Evolutionary conservation across 2,113 vertebrate species (phyloP).

Genomic region (Thamnophis sirtalis): DNA sequence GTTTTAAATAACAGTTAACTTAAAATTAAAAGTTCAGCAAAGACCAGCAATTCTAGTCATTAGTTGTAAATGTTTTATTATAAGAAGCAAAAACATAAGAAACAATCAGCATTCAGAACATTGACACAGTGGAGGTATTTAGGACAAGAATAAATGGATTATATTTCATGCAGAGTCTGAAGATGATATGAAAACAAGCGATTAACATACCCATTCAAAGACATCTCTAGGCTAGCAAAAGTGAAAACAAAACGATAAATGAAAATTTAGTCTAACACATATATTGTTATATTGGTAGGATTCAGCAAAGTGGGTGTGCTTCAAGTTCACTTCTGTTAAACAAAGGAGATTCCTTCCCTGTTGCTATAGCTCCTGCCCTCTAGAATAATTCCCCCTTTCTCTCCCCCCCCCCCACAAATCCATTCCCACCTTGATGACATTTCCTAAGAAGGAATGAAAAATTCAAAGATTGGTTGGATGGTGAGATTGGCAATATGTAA

Average conservation of each 20-base stretch:
- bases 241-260: constrained; percentile 67
- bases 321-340: not conserved
- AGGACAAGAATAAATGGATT: constrained; percentile 41
- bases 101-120: constrained; percentile 35
- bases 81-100: constrained; percentile 21
- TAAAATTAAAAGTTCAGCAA: not conserved
- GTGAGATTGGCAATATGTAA: not conserved
- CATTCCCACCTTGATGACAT: not conserved
- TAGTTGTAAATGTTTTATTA: constrained; percentile 21
- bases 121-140: constrained; percentile 61
- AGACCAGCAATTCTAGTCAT: not conserved
- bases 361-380: not conserved
- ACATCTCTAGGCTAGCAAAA: constrained; percentile 73
- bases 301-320: not conserved
- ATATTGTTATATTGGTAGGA: not conserved
- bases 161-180: constrained; percentile 66
- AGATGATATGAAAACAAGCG: constrained; percentile 40
- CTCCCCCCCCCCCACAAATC: not conserved
- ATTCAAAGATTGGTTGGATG: not conserved
- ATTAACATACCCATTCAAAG: constrained; percentile 78
- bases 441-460: not conserved
- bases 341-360: not conserved
- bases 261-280: constrained; percentile 28
- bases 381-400: not conserved
- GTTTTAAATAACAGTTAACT: not conserved